Evolutionary conservation across 2,113 vertebrate genomes (phyloP).

Genomic region (Gymnobelideus leadbeateri): DNA sequence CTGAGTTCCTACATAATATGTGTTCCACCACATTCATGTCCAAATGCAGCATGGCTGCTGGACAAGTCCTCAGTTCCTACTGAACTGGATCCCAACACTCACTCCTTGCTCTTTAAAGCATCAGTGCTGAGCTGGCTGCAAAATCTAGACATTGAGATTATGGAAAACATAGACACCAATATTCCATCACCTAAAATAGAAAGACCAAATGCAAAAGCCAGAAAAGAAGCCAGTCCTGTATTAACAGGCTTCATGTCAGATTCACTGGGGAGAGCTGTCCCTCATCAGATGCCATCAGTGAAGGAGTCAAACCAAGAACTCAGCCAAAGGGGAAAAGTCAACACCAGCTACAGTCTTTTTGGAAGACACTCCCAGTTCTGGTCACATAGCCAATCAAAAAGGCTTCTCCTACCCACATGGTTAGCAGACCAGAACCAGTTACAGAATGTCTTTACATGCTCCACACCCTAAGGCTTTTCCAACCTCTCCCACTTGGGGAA

Average conservation of each 20-base stretch:
- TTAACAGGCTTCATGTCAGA: not conserved
- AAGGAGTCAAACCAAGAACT: not conserved
- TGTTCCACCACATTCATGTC: not conserved
- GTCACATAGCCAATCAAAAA: not conserved
- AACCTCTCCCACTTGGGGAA: not conserved
- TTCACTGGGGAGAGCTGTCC: not conserved
- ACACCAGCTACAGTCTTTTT: not conserved
- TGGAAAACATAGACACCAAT: not conserved
- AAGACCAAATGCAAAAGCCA: not conserved
- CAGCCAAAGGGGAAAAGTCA: not conserved
- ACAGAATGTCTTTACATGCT: not conserved
- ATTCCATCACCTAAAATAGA: not conserved
- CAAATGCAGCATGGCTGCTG: not conserved
- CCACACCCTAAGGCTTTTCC: not conserved
- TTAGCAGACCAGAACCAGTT: not conserved
- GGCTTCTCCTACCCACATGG: not conserved
- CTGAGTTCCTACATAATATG: not conserved
- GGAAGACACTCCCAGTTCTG: not conserved
- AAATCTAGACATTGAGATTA: not conserved
- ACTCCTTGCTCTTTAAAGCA: not conserved
- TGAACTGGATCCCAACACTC: not conserved
- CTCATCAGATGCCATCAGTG: not conserved
- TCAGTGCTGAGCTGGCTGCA: not conserved
- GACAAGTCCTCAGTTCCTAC: not conserved
- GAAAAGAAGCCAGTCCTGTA: not conserved